Percentiles rank a stretch among this genome's conserved stretches.
These are phyloP conservation scores for Cyclargus thomasi DNA, from an alignment of 1,140 invertebrate genomes.

Conservation along the genomic window DNA sequence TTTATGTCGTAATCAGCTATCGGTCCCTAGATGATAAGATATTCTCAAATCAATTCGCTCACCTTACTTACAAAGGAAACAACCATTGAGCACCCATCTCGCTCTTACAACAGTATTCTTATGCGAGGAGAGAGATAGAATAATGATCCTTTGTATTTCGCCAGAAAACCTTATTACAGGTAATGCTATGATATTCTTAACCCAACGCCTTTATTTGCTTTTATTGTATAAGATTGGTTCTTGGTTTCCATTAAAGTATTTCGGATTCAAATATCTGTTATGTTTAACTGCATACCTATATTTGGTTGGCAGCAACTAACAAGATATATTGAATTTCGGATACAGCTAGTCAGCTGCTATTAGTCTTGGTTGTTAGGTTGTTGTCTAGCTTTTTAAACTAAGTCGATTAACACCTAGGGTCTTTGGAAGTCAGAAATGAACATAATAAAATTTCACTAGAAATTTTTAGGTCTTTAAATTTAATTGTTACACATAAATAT, in stretches of 20 bases:
- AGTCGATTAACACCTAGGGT: too few relatives aligned
- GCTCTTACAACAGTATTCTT: not conserved
- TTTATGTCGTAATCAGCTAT: not conserved
- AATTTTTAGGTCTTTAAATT: too few relatives aligned
- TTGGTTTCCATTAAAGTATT: not conserved
- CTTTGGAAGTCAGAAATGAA: too few relatives aligned
- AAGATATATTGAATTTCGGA: too few relatives aligned
- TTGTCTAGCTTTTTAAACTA: too few relatives aligned
- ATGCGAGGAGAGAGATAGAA: not conserved
- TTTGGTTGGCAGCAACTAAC: too few relatives aligned
- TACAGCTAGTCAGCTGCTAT: too few relatives aligned
- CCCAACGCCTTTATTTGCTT: not conserved
- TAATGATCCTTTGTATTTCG: not conserved
- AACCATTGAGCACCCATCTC: conserved; percentile 13
- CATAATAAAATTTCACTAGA: too few relatives aligned
- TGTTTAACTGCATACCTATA: too few relatives aligned
- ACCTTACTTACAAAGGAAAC: conserved; percentile 43
- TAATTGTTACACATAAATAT: too few relatives aligned
- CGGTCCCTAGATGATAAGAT: conserved; percentile 11
- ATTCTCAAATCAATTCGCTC: conserved; percentile 48
- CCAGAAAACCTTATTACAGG: conserved; percentile 4
- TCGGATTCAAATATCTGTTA: not conserved
- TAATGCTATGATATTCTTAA: conserved; percentile 8
- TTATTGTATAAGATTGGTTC: not conserved
- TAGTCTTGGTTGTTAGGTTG: too few relatives aligned